Evolutionary conservation across 2,797 vertebrate species (phyloP).

Genomic region (Melopsittacus undulatus): DNA sequence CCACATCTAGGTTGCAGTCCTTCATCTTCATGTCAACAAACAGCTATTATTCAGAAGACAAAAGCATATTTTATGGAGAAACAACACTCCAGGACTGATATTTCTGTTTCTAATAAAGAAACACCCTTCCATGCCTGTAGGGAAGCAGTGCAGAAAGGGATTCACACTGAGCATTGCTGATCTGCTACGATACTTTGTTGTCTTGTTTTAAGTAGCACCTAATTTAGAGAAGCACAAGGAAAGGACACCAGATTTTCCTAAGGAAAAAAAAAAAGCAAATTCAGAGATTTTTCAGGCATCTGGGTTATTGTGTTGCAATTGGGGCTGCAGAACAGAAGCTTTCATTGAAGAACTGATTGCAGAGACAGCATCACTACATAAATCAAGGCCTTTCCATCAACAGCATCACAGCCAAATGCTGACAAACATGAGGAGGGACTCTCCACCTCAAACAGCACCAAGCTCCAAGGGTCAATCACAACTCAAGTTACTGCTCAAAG

Average conservation of each 20-base stretch:
- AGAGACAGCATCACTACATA: fast-evolving
- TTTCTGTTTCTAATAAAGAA: not conserved
- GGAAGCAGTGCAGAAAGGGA: not conserved
- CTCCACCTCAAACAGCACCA: no score
- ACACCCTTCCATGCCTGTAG: not conserved
- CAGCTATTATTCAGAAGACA: not conserved
- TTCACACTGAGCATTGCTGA: not conserved
- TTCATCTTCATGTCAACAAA: not conserved
- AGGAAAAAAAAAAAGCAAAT: not conserved
- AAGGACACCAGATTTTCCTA: not conserved
- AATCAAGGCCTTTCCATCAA: not conserved
- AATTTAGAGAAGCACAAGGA: not conserved
- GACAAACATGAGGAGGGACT: fast-evolving
- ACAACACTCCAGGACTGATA: not conserved
- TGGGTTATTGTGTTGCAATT: not conserved
- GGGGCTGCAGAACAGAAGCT: not conserved
- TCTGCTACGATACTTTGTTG: fast-evolving
- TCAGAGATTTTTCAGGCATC: not conserved
- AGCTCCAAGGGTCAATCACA: not conserved
- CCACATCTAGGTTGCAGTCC: not conserved
- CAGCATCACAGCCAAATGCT: not conserved
- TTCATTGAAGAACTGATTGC: not conserved
- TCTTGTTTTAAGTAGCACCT: not conserved
- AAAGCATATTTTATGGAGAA: not conserved
- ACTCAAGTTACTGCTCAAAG: fast-evolving